Evolutionary conservation across 2,797 vertebrate species (phyloP), one percentile per base, ranked within the genome.

Genomic region (Lycodopsis pacificus): DNA sequence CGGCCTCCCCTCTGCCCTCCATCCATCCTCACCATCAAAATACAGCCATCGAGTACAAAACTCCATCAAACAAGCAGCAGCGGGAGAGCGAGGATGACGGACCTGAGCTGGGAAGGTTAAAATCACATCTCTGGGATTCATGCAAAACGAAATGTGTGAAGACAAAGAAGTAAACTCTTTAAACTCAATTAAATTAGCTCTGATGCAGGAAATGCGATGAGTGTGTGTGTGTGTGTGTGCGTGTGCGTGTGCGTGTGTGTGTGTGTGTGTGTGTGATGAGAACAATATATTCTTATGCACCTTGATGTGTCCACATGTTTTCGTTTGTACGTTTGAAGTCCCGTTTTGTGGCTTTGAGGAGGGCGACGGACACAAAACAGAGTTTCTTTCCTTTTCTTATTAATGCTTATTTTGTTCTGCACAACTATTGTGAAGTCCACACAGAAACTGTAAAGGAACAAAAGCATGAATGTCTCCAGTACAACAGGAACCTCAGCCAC

Each of bases 161-260:
- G 30, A 17, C 30, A 20, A 19, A 57, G 20, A 56, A 19, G n/a
- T 12, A 32, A 69, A 64, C 20, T 49, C 42, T 42, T 58, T 51
- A 65, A 64, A 74, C 22, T 5, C 51, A 75, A 75, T 81, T 65
- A 19, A 65, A 69, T 34, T 56, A 57, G 44, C 63, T 76, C n/a
- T 49, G 48, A 51, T 34, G 73, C 73, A 74, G 76, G 61, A 85
- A 76, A 62, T 49, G 32, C 73, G 61, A 85, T 51, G 56, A 27
- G 34, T 25, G 27, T 48, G 44, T 14, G 40, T 42, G 40, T 14
- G 12, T 42, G 40, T 17, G 44, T 46, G 42, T 15, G 15, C 2
- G 15, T 7, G 44, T 7, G 42, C 17, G 42, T 17, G 42, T 15
- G 40, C 15, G 40, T 19, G 32, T 17, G 48, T 25, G 2, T 10